phyloP scores from a whole-genome alignment of 2,888 invertebrate species.

The Zele albiditarsus region DNA sequence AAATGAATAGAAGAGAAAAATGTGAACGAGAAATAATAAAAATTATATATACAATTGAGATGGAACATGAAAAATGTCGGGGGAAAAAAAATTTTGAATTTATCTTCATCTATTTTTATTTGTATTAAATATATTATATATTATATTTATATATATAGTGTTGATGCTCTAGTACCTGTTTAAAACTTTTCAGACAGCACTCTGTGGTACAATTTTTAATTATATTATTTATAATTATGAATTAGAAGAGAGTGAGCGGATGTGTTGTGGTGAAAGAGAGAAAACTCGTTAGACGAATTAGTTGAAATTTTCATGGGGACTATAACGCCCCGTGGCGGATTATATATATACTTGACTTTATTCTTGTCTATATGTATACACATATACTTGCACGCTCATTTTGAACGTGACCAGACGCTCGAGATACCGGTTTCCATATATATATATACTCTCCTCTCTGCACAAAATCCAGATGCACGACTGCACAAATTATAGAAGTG shows the following conservation, averaged over 20 bases:
- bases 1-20: too few relatives aligned
- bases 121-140: neutral
- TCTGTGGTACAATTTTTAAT: slow-evolving; percentile 32
- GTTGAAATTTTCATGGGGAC: slow-evolving; percentile 34
- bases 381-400: neutral
- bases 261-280: slow-evolving; percentile 1
- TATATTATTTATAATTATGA: slow-evolving; percentile 34
- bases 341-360: neutral
- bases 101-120: neutral
- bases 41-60: too few relatives aligned
- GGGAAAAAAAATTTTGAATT: too few relatives aligned
- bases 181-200: neutral
- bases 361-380: neutral
- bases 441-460: neutral
- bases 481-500: slow-evolving; percentile 10
- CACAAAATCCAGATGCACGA: slow-evolving; percentile 15
- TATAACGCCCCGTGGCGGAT: slow-evolving; percentile 1
- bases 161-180: neutral
- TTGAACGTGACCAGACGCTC: slow-evolving; percentile 26
- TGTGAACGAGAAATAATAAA: too few relatives aligned
- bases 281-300: slow-evolving; percentile 39
- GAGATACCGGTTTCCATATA: slow-evolving; percentile 23
- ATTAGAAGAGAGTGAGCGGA: neutral
- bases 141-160: neutral
- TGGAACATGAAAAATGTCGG: too few relatives aligned